Base-by-base conservation (phyloP, 2,113 vertebrate genomes). In the Tapirus terrestris region DNA sequence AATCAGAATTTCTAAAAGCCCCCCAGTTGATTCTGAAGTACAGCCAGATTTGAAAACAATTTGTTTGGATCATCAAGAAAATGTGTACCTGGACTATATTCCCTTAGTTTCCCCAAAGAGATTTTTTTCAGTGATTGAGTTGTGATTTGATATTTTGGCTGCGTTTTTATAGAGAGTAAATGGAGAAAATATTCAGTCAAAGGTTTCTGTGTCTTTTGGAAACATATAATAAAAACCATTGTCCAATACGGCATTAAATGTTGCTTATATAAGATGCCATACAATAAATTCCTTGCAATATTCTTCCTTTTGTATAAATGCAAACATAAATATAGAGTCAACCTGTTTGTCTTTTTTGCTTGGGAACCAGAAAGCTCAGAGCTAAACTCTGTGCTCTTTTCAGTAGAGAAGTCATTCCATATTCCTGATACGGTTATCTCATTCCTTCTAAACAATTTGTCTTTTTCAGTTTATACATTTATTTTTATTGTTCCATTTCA, bases 401-500 rank as follows among this genome's bases (percentile, higher is more conserved):
- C 36, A 63, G 21, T 20, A 81, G 13, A 77, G 23, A 85, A 95
- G 23, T 80, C 53, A 94, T 88, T 87, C 88, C 51, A 75, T 27
- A 90, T 75, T 87, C 39, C 76, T 33, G 8, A 23, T 68, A 61
- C 31, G 51, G 20, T 76, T 95, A 87, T 87, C 65, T 75, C 56
- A 53, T 87, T 82, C n/a, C 16, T 67, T 86, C 27, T 70, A 61
- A 90, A 92, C 33, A 93, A 89, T 88, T 63, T 96, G 39, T 86
- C n/a, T 60, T 39, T 90, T 94, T 92, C 16, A 91, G 70, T 84
- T 89, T 89, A 89, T 85, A 73, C 20, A 80, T 67, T 95, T 96
- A 89, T 91, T 94, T 95, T 89, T 96, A 82, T 94, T 91, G 81
- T 72, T 95, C 72, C 39, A 93, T 65, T 96, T 91, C 84, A 96